Conservation (phyloP, 2,797 vertebrate genomes). For the Ctenosaura bakeri region DNA sequence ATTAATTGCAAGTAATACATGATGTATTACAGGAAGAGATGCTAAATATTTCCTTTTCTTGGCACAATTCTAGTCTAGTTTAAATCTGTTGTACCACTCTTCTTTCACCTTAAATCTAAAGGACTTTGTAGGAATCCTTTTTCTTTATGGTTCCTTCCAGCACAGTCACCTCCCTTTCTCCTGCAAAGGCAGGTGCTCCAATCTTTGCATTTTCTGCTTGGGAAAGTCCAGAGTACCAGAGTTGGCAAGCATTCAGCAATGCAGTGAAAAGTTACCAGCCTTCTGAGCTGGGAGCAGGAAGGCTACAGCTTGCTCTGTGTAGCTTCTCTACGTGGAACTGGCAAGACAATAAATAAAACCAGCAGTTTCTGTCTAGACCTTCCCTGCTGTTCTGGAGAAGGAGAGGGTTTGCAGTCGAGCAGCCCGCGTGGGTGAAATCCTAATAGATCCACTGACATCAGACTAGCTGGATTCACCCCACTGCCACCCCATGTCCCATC, state of each 20-base stretch:
- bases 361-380: conserved; percentile 75
- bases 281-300: conserved; percentile 60
- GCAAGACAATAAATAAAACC: conserved; percentile 46
- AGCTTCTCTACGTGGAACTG: conserved; percentile 56
- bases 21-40: neutral
- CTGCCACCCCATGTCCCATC: conserved; percentile 28
- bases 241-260: conserved; percentile 34
- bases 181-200: neutral
- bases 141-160: neutral
- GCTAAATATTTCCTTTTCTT: neutral
- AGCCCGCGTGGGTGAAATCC: conserved; percentile 68
- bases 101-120: neutral
- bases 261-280: conserved; percentile 57
- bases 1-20: too few relatives aligned
- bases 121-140: neutral
- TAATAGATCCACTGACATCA: conserved; percentile 67
- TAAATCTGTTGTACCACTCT: neutral
- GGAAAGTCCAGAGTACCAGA: conserved; percentile 11
- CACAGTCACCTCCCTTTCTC: too few relatives aligned
- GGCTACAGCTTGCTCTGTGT: conserved; percentile 24
- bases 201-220: neutral
- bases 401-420: conserved; percentile 64
- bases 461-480: conserved; percentile 40
- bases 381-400: conserved; percentile 76
- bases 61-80: neutral